Evolutionary conservation across 2,113 vertebrate species (phyloP).

Genomic region (Cyphomyrus plagiostoma): DNA sequence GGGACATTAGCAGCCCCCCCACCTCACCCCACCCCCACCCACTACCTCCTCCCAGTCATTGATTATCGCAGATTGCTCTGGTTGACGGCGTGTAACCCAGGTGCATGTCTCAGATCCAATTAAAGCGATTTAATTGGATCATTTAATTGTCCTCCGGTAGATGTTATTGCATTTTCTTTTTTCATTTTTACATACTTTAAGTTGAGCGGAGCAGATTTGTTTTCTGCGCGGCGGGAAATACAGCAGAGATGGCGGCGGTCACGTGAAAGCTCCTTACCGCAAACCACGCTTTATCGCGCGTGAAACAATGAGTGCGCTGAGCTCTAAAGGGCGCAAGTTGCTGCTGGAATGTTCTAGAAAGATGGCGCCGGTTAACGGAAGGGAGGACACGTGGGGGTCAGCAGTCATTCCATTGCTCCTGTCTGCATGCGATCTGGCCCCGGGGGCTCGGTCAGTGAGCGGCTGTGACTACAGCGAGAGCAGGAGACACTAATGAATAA

Average conservation of each 20-base stretch:
- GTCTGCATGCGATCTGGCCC: not conserved
- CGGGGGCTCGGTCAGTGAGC: not conserved
- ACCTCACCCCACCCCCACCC: slow-evolving; percentile 11
- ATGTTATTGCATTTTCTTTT: not conserved
- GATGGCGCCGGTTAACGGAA: not conserved
- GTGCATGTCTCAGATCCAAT: slow-evolving; percentile 43
- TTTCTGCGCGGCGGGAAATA: not conserved
- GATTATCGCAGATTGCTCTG: slow-evolving; percentile 42
- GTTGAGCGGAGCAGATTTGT: not conserved
- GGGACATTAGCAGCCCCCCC: slow-evolving; percentile 32
- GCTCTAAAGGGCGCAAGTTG: not conserved
- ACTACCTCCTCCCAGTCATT: slow-evolving; percentile 40
- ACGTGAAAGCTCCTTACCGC: not conserved
- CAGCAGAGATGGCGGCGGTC: not conserved
- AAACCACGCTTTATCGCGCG: not conserved
- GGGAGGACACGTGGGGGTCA: not conserved
- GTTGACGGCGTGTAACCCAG: slow-evolving; percentile 40
- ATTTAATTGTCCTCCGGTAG: slow-evolving; percentile 17
- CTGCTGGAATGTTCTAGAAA: not conserved
- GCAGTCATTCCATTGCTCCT: not conserved
- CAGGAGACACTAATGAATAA: slow-evolving; percentile 36
- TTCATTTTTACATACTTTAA: slow-evolving; percentile 3
- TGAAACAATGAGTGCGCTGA: not conserved
- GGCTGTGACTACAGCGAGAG: slow-evolving; percentile 28
- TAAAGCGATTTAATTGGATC: slow-evolving; percentile 38